Base-by-base conservation (phyloP, 2,888 invertebrate species). In the Athrips mouffetella region DNA sequence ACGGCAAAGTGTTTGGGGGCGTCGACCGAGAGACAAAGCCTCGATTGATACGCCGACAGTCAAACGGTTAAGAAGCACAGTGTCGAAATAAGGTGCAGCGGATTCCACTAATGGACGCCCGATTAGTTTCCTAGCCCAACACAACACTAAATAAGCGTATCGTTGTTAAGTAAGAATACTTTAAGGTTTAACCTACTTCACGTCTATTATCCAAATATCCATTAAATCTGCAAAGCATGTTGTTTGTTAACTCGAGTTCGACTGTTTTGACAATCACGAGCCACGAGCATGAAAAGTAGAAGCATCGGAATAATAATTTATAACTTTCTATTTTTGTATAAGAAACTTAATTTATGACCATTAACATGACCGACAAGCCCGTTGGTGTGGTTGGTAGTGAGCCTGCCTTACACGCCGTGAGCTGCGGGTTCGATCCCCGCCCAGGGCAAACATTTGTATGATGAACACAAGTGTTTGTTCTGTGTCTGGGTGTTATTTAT, bases 21-120 rank as follows among this genome's bases (percentile, higher is more conserved):
- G 80, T 77, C 80, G 85, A 67, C 84, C 84, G 76, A 51, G 68
- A 69, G 78, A 87, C 86, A 86, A 86, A 81, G 86, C 69, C 69
- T 68, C 80, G 72, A 83, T 84, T 86, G 82, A 84, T 82, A 75
- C 66, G 58, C 59, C 57, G 58, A 62, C 63, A 67, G 73, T 67
- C 70, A n/a, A 6, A 4, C 10, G 2, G 27, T n/a, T n/a, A 27
- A 10, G 10, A n/a, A 2, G 10, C 73, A 73, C 65, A 18, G 27
- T 41, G 41, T 41, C 41, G 45, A 45, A 45, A 45, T 82, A 78
- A 58, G 37, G 37, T 62, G 55, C 57, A 55, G 54, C 56, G 53
- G 65, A 67, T 63, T 65, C 65, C 58, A 64, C 68, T 76, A 71
- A 76, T 75, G 71, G 70, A 54, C 55, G 54, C 63, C 58, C 21